Evolutionary conservation across 2,888 invertebrate genomes (phyloP), one percentile per base, ranked within the genome.

Genomic region (Pyralis farinalis): DNA sequence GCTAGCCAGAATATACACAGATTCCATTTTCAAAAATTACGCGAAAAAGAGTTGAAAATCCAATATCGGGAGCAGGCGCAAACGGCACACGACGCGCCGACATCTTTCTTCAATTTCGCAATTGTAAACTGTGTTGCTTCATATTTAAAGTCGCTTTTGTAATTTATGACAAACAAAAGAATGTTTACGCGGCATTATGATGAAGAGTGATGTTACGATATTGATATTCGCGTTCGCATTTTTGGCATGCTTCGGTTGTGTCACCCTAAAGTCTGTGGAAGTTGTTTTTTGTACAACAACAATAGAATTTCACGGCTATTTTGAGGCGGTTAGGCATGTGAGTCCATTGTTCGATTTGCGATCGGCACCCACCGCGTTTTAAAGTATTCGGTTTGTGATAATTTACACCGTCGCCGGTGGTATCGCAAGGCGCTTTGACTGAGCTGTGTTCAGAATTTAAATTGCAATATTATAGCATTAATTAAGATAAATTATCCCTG

Each of bases 401-500:
- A 84, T 85, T 86, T 75, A 73, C 86, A 75, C 87, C 76, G 71
- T 68, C 76, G 71, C 68, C 76, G 73, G 83, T 80, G 84, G 80
- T 77, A 72, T 74, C 66, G 61, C 67, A 55, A 81, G 82, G 73
- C 81, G 80, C 83, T 84, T 86, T 64, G 69, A 58, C 65, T 67
- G 62, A 48, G 61, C 58, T 50, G 59, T 67, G 60, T 60, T 66
- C 70, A 69, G 87, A 81, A 84, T 87, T 78, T 71, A 76, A 86
- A 87, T 78, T 66, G 66, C 65, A 61, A 61, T 65, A 79, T 86
- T 84, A 82, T 71, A 58, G 69, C 58, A 43, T 71, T 81, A 83
- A 85, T 87, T 86, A 86, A 87, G 87, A 87, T 88, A 75, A 86
- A 85, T 85, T 73, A 75, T 71, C 57, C 58, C 40, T 62, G 86